Conservation (phyloP, 2,797 vertebrate genomes). For the Mormyrus proboscirostris region DNA sequence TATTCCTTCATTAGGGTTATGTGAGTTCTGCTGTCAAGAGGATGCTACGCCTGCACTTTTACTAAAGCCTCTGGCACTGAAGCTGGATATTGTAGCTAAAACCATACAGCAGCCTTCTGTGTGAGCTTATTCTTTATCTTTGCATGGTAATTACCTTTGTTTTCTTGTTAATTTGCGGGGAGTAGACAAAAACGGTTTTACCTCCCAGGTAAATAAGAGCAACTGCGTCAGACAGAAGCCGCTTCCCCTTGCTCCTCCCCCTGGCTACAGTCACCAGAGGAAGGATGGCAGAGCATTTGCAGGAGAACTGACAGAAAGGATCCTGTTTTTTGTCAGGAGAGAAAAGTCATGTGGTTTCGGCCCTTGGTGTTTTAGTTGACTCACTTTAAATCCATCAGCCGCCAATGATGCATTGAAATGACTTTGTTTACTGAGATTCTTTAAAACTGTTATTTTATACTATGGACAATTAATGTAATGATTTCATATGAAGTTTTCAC, state of each 20-base stretch:
- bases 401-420: not conserved
- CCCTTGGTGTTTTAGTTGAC: not conserved
- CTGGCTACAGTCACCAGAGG: not conserved
- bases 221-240: conserved; percentile 25
- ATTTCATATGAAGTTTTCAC: not conserved
- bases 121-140: conserved; percentile 29
- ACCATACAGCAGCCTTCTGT: not conserved
- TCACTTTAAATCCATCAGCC: not conserved
- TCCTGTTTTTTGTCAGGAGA: not conserved
- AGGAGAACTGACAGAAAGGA: not conserved
- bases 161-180: not conserved
- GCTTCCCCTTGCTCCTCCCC: not conserved
- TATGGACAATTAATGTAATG: not conserved
- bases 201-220: conserved; percentile 21
- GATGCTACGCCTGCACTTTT: not conserved
- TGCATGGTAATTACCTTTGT: not conserved
- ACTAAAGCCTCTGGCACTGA: not conserved
- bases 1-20: not conserved
- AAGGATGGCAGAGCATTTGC: not conserved
- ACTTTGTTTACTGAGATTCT: not conserved
- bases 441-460: not conserved
- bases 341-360: not conserved
- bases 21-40: not conserved
- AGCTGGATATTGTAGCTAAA: not conserved
- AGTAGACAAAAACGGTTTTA: conserved; percentile 12